Percentiles rank a stretch among this genome's conserved stretches.
phyloP scores from a whole-genome alignment of 2,888 invertebrate species.

The Ophion obscuratus region DNA sequence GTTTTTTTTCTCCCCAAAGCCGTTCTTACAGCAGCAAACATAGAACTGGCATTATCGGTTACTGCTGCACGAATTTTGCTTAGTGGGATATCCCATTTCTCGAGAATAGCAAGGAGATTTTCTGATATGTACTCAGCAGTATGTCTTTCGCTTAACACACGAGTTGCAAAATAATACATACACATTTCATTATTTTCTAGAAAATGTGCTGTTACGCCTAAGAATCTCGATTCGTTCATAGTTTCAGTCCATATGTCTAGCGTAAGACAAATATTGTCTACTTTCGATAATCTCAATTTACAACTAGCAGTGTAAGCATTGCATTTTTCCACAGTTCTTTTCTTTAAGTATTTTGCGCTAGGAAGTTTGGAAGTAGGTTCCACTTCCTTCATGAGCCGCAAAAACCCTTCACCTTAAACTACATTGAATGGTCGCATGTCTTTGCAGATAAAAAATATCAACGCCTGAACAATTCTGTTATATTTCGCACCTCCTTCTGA shows the following conservation, averaged over 20 bases:
- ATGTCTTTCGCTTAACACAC: background rate
- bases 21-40: background rate
- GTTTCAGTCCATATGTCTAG: constrained; percentile 4
- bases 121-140: background rate
- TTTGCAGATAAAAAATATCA: background rate
- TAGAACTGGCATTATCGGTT: background rate
- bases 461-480: background rate
- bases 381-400: background rate
- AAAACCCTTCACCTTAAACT: background rate
- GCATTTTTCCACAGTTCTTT: background rate
- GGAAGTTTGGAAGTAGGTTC: constrained; percentile 2
- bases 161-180: background rate
- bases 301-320: background rate
- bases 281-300: too few relatives aligned
- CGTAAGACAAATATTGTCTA: background rate
- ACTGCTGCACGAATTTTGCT: background rate
- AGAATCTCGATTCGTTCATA: background rate
- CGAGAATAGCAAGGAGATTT: background rate
- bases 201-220: constrained; percentile 1
- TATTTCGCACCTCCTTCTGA: too few relatives aligned
- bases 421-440: background rate
- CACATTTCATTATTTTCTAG: background rate
- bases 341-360: background rate
- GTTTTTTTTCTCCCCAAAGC: background rate
- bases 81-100: background rate